phyloP scores from a whole-genome alignment of 2,797 vertebrate species.

The Smutsia gigantea region DNA sequence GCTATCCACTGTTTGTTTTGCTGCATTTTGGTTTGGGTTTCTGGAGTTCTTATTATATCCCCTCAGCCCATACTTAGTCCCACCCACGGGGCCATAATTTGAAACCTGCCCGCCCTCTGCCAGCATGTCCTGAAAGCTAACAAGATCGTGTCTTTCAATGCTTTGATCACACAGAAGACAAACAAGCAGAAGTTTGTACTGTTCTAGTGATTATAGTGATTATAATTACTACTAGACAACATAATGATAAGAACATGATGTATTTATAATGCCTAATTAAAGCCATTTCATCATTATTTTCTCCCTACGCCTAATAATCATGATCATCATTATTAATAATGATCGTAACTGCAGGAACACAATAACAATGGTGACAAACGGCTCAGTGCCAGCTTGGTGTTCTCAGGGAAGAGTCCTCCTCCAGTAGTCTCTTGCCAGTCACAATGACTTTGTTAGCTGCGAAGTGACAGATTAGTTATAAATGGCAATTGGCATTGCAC shows the following conservation, averaged over 20 bases:
- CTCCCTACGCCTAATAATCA: conserved; percentile 72
- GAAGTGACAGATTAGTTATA: conserved; percentile 30
- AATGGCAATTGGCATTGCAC: not conserved
- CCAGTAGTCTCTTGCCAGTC: not conserved
- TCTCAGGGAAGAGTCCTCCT: not conserved
- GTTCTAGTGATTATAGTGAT: conserved; percentile 68
- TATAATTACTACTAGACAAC: conserved; percentile 77
- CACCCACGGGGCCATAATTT: not conserved
- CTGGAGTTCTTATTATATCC: not conserved
- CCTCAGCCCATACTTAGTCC: not conserved
- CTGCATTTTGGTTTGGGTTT: not conserved
- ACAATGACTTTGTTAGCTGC: conserved; percentile 30
- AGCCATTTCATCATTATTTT: conserved; percentile 77
- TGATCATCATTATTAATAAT: conserved; percentile 75
- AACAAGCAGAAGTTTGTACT: conserved; percentile 68
- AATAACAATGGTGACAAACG: conserved; percentile 17
- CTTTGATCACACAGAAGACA: conserved; percentile 67
- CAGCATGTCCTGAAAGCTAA: conserved; percentile 25
- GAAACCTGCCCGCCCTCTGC: not conserved
- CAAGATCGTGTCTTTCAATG: conserved; percentile 26
- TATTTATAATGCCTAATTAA: conserved; percentile 75
- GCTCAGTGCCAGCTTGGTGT: not conserved
- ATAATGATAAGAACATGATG: conserved; percentile 68
- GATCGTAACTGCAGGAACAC: conserved; percentile 66
- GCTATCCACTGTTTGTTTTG: not conserved